Base-by-base conservation (phyloP, 2,113 vertebrate genomes). In the Burhinus bistriatus region DNA sequence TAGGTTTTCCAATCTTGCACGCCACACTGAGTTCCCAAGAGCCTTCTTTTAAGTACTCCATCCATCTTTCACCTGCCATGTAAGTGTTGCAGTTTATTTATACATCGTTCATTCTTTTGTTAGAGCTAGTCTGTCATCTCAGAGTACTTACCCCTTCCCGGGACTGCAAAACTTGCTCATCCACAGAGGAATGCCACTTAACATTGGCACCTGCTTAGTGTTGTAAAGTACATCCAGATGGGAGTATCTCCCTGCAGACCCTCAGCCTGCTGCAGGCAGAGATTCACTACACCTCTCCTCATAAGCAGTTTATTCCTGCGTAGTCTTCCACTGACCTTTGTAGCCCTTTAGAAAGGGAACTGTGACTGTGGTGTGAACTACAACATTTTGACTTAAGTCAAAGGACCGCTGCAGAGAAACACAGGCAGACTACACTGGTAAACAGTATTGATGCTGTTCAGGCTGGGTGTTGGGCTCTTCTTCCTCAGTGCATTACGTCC, bases 21-120 rank as follows among this genome's bases (percentile, higher is more conserved):
- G 1, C 32, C 47, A 59, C 51, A n/a, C 29, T 59, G 75, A 88
- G 62, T 14, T 91, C 92, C 88, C 72, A 10, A 90, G 92, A 87
- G 96, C 65, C 57, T 84, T 49, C 62, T 72, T 96, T 86, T 92
- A 97, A 96, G 87, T 78, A 88, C 42, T 69, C 12, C 54, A 93
- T 94, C 87, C 87, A 95, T 97, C 97, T 95, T 97, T 95, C 94
- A 93, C 51, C 82, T 90, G 84, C 65, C 61, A 58, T n/a, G 18
- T 55, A 93, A 95, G 61, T 68, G 72, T n/a, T 94, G 44, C 0
- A 15, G 87, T 73, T 96, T 96, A 83, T 82, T 97, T 94, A 85
- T 61, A 72, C 42, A 93, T 71, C 85, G 83, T n/a, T 88, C 80
- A 78, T 44, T 87, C 62, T 78, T 93, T 83, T n/a, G 32, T 70